Conservation (phyloP, 1,140 invertebrate species). For the Drosophila sp. region DNA sequence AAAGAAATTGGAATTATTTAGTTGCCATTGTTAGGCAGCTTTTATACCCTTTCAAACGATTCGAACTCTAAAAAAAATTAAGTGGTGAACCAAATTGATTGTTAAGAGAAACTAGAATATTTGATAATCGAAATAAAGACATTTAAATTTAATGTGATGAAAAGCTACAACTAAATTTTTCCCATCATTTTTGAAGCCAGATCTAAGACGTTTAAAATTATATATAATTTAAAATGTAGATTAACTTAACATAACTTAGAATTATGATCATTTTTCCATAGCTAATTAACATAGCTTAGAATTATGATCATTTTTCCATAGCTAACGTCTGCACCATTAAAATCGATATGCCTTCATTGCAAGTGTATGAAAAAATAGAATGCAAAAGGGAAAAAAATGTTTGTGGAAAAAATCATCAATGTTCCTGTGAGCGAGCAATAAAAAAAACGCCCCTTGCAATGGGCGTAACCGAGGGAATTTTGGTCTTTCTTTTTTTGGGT, state of each 20-base stretch:
- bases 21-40: background rate
- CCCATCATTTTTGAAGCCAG: too few relatives aligned
- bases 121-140: too few relatives aligned
- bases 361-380: background rate
- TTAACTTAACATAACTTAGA: too few relatives aligned
- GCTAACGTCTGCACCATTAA: background rate
- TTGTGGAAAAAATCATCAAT: background rate
- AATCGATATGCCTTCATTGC: background rate
- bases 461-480: background rate
- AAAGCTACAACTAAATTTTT: too few relatives aligned
- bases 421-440: conserved; percentile 6
- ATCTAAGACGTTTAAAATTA: too few relatives aligned
- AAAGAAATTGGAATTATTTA: background rate
- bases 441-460: conserved; percentile 4
- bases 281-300: background rate
- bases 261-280: too few relatives aligned
- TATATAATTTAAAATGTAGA: too few relatives aligned
- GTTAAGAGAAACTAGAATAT: too few relatives aligned
- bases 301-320: too few relatives aligned
- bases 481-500: background rate
- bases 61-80: too few relatives aligned
- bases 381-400: background rate
- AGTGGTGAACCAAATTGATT: too few relatives aligned
- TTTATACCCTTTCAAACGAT: background rate
- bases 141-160: too few relatives aligned